Conservation (phyloP, 2,113 vertebrate species). For the Heterotilapia buettikoferi region DNA sequence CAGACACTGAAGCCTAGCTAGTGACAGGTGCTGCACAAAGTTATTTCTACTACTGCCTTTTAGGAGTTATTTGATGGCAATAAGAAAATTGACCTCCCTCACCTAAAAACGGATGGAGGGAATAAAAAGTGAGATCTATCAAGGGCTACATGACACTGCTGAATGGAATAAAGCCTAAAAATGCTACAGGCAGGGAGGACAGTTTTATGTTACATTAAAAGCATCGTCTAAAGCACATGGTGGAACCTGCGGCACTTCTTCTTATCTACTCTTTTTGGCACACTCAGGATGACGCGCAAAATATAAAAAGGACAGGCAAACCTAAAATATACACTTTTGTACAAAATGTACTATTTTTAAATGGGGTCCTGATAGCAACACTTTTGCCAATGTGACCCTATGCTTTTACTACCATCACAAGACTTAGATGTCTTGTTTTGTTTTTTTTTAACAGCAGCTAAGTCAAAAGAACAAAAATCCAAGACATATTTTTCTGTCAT, state of each 20-base stretch:
- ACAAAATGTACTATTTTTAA: background rate
- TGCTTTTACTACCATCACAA: background rate
- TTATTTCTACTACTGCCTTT: conserved; percentile 27
- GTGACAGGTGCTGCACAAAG: conserved; percentile 38
- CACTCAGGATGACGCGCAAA: background rate
- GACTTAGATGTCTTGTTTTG: background rate
- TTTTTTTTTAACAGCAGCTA: background rate
- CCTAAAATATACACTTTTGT: background rate
- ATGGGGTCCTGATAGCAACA: background rate
- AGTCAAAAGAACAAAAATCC: background rate
- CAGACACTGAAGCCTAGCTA: background rate
- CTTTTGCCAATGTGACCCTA: background rate
- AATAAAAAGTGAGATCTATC: conserved; percentile 23
- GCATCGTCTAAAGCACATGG: background rate
- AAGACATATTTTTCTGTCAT: background rate
- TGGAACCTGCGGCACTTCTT: background rate
- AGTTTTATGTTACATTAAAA: conserved; percentile 6
- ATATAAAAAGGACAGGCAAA: background rate
- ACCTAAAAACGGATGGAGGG: background rate
- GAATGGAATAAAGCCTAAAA: background rate
- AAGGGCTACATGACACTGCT: background rate
- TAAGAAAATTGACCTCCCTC: conserved; percentile 59
- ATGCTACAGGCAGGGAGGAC: background rate
- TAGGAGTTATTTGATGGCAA: conserved; percentile 57
- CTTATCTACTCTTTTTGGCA: background rate